These are phyloP conservation scores for Tyrannus savana DNA, from an alignment of 2,113 vertebrate genomes.

Conservation along the genomic window DNA sequence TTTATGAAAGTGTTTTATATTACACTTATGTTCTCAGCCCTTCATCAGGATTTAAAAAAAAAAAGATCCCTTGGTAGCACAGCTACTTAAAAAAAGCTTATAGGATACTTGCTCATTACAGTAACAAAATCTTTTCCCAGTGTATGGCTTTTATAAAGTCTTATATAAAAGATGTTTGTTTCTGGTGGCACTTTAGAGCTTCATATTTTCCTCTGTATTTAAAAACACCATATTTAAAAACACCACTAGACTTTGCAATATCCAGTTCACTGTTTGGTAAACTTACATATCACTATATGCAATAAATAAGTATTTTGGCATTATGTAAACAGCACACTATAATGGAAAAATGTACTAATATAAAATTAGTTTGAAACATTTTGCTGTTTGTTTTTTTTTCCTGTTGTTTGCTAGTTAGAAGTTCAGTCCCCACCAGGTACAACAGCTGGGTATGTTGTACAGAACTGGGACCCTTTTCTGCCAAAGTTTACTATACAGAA, in stretches of 20 bases:
- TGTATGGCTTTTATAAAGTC: not conserved
- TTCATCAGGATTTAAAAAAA: not conserved
- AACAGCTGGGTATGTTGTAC: slow-evolving; percentile 75
- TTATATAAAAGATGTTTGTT: not conserved
- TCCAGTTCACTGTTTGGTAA: not conserved
- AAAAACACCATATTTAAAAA: not conserved
- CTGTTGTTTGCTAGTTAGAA: slow-evolving; percentile 75
- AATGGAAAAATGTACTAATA: not conserved
- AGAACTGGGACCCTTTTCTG: slow-evolving; percentile 82
- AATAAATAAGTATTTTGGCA: not conserved
- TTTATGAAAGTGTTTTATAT: not conserved
- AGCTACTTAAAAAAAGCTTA: not conserved
- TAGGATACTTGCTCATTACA: not conserved
- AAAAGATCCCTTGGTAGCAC: not conserved
- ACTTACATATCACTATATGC: not conserved
- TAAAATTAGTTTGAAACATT: not conserved
- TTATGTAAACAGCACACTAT: not conserved
- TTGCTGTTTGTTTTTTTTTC: not conserved
- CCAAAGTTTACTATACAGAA: slow-evolving; percentile 82
- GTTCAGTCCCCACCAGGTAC: slow-evolving; percentile 81
- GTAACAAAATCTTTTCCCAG: not conserved
- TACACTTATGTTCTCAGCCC: not conserved
- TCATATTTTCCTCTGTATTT: not conserved
- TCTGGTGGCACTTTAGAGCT: not conserved
- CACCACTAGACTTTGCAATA: not conserved